A percentile compares a stretch with the other conserved stretches of the same genome.
Conservation (phyloP, 2,113 vertebrate species). For the Pangasianodon hypophthalmus region DNA sequence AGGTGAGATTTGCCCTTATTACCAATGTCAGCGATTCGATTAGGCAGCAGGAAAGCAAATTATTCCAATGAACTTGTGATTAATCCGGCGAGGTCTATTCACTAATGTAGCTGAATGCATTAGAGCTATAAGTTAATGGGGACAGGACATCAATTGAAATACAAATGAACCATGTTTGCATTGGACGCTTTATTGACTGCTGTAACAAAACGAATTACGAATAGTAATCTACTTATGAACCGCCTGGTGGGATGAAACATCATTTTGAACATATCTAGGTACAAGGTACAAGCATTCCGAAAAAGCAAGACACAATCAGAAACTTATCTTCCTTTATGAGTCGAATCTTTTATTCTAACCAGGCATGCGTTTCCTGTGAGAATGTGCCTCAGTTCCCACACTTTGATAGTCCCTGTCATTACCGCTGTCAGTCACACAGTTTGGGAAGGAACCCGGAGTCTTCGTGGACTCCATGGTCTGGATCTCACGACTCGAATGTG, state of each 20-base stretch:
- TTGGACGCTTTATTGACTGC: conserved; percentile 91
- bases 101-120: conserved; percentile 96
- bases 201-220: conserved; percentile 94
- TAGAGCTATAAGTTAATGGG: conserved; percentile 98
- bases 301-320: background rate
- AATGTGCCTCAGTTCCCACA: conserved; percentile 64
- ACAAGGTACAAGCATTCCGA: conserved; percentile 50
- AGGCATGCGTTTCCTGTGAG: conserved; percentile 48
- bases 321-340: background rate
- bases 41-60: conserved; percentile 85
- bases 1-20: conserved; percentile 88
- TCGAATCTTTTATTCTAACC: background rate
- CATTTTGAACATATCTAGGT: conserved; percentile 73
- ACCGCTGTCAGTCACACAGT: conserved; percentile 56
- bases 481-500: conserved; percentile 50
- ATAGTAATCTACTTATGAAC: conserved; percentile 92
- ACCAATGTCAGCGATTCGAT: conserved; percentile 91
- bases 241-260: conserved; percentile 79
- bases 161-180: conserved; percentile 98
- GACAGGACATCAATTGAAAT: conserved; percentile 99
- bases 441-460: background rate
- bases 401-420: conserved; percentile 60
- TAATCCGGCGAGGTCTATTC: conserved; percentile 95
- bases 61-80: conserved; percentile 96
- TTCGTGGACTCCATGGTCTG: background rate